These are phyloP conservation scores for Chlorops oryzae DNA, from an alignment of 1,140 invertebrate genomes.

Conservation along the genomic window DNA sequence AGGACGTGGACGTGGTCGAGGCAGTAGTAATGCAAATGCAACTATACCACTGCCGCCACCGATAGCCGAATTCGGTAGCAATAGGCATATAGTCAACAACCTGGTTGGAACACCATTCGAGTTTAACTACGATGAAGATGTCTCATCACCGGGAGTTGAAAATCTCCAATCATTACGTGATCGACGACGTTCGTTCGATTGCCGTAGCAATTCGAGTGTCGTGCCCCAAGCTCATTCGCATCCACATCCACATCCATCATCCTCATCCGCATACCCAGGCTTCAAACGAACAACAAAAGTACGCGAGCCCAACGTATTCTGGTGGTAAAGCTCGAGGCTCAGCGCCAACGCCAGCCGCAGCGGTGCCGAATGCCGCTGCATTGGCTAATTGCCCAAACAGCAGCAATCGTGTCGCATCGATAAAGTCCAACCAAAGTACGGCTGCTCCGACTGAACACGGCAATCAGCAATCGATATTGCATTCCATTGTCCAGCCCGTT, in stretches of 20 bases:
- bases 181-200: conserved; percentile 68
- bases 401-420: neutral
- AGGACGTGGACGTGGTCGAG: conserved; percentile 53
- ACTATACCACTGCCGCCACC: conserved; percentile 37
- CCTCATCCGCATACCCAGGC: too few relatives aligned
- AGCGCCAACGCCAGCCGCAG: conserved; percentile 5
- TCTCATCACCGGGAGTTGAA: conserved; percentile 63
- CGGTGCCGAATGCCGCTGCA: neutral
- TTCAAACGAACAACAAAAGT: conserved; percentile 31
- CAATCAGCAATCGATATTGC: conserved; percentile 21
- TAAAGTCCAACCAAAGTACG: neutral
- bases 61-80: conserved; percentile 40
- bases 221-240: conserved; percentile 19
- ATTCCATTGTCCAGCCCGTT: conserved; percentile 58
- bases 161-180: conserved; percentile 76
- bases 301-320: conserved; percentile 32
- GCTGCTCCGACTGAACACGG: conserved; percentile 20
- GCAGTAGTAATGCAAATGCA: conserved; percentile 19
- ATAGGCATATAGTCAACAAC: conserved; percentile 54
- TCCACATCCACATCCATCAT: conserved; percentile 26
- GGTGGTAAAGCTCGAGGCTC: conserved; percentile 19
- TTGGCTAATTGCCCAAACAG: conserved; percentile 10
- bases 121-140: conserved; percentile 77
- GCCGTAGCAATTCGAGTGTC: conserved; percentile 51
- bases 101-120: conserved; percentile 81